Evolutionary conservation across 2,113 vertebrate species (phyloP), one percentile per base, ranked within the genome.

Genomic region (Rhipidura dahli): DNA sequence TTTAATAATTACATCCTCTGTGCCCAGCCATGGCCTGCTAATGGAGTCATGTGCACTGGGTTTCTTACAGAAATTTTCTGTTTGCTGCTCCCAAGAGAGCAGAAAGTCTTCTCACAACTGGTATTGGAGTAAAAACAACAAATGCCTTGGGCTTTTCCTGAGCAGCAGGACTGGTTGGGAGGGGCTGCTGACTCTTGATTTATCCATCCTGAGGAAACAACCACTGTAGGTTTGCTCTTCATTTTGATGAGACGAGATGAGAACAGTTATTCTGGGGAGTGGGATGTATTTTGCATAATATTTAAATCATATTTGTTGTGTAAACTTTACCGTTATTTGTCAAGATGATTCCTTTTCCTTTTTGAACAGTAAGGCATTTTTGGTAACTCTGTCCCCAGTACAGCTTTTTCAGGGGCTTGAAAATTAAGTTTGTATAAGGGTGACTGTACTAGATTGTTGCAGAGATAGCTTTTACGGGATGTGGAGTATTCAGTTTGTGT

Each of bases 1-100:
- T 97, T 90, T 95, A 95, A 91, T 97, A 97, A 97, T 96, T 97
- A 84, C 39, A 94, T 97, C 96, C 94, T 97, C 89, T 97, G 79
- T 96, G 96, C 96, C 94, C 94, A 96, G 89, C 83, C 93, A 50
- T 95, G 76, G 96, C 91, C 89, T 95, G 68, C 94, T 97, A 98
- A 96, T 91, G 94, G 88, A 95, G 88, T 73, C 80, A 77, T 95
- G 88, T 5, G 15, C 78, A 28, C 13, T 11, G 76, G 47, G 76
- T 93, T 94, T 97, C 93, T 70, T 97, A 88, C 80, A 95, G 91
- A 78, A 94, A 92, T 97, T 94, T 97, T 96, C 87, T 82, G 79
- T 96, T 97, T 95, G 96, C 86, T 91, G 95, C 82, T 95, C 95
- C 75, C 53, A 23, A 94, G 96, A 88, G 93, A 92, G 84, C 47